Evolutionary conservation across 1,140 invertebrate species (phyloP), one percentile per base, ranked within the genome.

Genomic region (Diachasma alloeum): DNA sequence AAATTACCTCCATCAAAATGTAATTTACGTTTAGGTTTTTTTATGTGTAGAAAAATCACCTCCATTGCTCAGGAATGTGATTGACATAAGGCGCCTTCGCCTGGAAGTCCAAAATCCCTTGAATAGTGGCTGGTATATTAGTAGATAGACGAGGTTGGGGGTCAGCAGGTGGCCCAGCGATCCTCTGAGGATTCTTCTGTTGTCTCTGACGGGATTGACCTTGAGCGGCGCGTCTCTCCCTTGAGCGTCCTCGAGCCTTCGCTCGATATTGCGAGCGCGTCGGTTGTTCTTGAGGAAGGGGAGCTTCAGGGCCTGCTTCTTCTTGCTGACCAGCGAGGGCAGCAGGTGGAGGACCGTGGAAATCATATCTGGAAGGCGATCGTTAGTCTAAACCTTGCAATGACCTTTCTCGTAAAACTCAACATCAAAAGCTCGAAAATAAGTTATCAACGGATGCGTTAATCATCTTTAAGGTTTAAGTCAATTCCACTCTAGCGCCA

Each of bases 31-130:
- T n/a, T n/a, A n/a, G n/a, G n/a, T n/a, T n/a, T n/a, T n/a, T n/a
- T n/a, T n/a, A n/a, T n/a, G n/a, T n/a, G n/a, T n/a, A 13, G 15
- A 72, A 36, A 68, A 69, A 15, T 8, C 75, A 89, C 89, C 89
- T 88, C 42, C 79, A 87, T 26, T 82, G 86, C 81, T 90, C 89
- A 11, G 89, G 89, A 36, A 89, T 89, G 26, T 83, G 82, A 39
- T 89, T 89, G 17, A 87, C 36, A 56, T 90, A 89, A 17, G 89
- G 89, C 53, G 87, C 88, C 74, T 89, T 87, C 1, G 85, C 83
- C 26, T 89, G 89, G 76, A 85, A 89, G 5, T 82, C 83, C 13
- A 90, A 22, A 0, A 90, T 15, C 4, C 85, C 81, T 59, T 85
- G 83, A 44, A 90, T 83, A 0, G 76, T 70, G 0, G 78, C n/a